These are phyloP conservation scores for Cataglyphis hispanica DNA, from an alignment of 1,140 invertebrate genomes.

Conservation along the genomic window DNA sequence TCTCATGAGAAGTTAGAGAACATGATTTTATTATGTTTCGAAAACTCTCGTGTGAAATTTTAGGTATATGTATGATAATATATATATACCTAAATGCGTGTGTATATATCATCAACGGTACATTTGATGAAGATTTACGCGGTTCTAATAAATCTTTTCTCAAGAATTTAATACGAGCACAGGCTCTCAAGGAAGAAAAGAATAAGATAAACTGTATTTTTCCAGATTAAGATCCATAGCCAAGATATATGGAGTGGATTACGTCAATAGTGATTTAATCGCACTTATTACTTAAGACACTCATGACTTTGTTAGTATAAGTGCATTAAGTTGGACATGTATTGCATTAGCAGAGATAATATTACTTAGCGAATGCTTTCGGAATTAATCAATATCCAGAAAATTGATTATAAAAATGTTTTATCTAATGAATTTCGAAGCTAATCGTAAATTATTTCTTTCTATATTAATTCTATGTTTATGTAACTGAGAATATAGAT, in stretches of 20 bases:
- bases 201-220: conserved; percentile 82
- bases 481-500: neutral
- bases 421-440: neutral
- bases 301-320: conserved; percentile 41
- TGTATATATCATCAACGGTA: conserved; percentile 60
- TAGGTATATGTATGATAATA: conserved; percentile 65
- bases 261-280: conserved; percentile 62
- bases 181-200: conserved; percentile 33
- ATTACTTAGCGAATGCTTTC: neutral
- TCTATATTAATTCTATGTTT: neutral
- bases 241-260: conserved; percentile 7
- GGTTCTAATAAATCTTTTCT: conserved; percentile 19
- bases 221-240: conserved; percentile 75
- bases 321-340: conserved; percentile 15
- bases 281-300: conserved; percentile 65
- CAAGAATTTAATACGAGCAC: neutral
- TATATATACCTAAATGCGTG: too few relatives aligned
- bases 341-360: conserved; percentile 31
- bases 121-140: conserved; percentile 20
- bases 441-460: neutral
- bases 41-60: conserved; percentile 24
- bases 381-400: neutral
- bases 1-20: neutral
- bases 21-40: neutral
- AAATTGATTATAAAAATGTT: conserved; percentile 7